A percentile compares a stretch with the other conserved stretches of the same genome.
Conservation (phyloP, 2,113 vertebrate genomes). For the Turnix velox region DNA sequence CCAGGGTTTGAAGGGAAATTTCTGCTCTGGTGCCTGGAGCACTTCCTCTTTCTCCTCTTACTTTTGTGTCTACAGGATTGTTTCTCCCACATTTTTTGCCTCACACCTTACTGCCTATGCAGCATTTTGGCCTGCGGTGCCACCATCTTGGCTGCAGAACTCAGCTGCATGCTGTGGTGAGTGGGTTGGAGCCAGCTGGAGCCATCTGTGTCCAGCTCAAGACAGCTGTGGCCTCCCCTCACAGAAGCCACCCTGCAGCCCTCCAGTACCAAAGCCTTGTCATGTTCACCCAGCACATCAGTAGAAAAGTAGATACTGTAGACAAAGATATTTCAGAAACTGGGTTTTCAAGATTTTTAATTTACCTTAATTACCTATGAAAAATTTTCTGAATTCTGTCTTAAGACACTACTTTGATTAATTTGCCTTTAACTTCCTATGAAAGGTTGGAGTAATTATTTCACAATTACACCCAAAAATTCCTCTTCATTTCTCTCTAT, state of each 20-base stretch:
- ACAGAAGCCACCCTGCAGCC: rapidly evolving
- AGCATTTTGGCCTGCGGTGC: rapidly evolving
- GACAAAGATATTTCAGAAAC: not conserved
- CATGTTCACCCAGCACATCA: rapidly evolving
- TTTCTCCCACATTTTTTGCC: not conserved
- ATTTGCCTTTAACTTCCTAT: not conserved
- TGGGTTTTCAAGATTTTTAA: not conserved
- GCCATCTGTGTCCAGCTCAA: rapidly evolving
- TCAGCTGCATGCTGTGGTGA: rapidly evolving
- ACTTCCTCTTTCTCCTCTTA: not conserved
- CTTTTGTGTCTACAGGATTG: not conserved
- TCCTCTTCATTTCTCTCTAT: not conserved
- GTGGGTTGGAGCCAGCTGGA: rapidly evolving
- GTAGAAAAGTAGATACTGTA: not conserved
- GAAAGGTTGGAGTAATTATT: not conserved
- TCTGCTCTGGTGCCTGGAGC: rapidly evolving
- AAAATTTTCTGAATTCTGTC: not conserved
- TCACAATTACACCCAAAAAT: not conserved
- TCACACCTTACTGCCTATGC: not conserved
- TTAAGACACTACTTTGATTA: not conserved
- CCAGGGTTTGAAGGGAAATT: not conserved
- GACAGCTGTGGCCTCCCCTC: not conserved
- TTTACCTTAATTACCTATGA: not conserved
- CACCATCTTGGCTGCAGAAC: rapidly evolving
- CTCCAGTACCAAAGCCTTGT: not conserved